Conservation (phyloP, 2,113 vertebrate genomes). For the Etheostoma cragini region DNA sequence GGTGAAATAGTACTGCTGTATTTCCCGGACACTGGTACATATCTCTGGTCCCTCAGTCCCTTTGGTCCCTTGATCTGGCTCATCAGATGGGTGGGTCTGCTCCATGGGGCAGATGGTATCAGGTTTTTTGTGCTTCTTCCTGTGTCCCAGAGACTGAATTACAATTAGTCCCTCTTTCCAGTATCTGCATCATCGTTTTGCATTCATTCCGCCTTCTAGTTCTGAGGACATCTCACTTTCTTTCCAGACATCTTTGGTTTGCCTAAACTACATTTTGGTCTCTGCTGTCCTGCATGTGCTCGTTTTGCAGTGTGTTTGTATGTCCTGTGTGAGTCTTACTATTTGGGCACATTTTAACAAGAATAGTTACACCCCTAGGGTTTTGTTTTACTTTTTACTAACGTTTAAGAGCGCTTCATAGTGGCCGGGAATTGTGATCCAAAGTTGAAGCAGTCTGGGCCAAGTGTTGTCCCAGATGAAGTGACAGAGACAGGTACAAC, state of each 20-base stretch:
- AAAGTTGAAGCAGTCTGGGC: slow-evolving; percentile 50
- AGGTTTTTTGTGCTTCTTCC: slow-evolving; percentile 61
- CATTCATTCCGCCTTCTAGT: neutral
- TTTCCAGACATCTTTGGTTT: slow-evolving; percentile 10
- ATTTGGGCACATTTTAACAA: neutral
- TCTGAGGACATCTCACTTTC: slow-evolving; percentile 16
- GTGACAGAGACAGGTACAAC: slow-evolving; percentile 55
- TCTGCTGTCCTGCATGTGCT: neutral
- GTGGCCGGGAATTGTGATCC: slow-evolving; percentile 76
- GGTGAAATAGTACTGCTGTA: neutral
- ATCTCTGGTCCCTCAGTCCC: slow-evolving; percentile 51
- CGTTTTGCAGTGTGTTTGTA: neutral
- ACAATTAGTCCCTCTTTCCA: slow-evolving; percentile 39
- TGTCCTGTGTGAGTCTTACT: neutral
- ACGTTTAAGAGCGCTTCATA: slow-evolving; percentile 37
- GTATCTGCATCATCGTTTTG: slow-evolving; percentile 10
- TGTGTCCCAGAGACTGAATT: slow-evolving; percentile 37
- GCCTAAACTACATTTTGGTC: neutral
- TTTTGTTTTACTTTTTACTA: slow-evolving; percentile 2
- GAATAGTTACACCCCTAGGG: neutral
- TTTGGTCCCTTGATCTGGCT: slow-evolving; percentile 68
- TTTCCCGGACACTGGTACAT: slow-evolving; percentile 4
- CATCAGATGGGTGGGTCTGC: slow-evolving; percentile 82
- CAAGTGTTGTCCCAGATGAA: slow-evolving; percentile 49
- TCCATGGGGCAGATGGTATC: slow-evolving; percentile 77